Evolutionary conservation across 1,140 invertebrate genomes (phyloP), one percentile per base, ranked within the genome.

Genomic region (Anastrepha ludens): DNA sequence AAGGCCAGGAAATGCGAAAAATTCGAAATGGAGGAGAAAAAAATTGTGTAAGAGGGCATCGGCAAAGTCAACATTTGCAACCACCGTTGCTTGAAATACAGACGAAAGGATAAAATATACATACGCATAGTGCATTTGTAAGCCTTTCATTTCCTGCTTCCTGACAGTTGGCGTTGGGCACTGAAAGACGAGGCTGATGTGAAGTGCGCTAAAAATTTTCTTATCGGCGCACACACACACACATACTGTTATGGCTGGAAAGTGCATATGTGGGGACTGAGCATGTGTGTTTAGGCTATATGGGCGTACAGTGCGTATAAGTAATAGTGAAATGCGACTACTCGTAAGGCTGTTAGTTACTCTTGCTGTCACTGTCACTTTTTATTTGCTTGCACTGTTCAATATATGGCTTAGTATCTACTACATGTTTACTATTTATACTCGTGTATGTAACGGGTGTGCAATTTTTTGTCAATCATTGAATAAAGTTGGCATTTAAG

Each of bases 201-300:
- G 39, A 74, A 74, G 11, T 47, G 67, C 67, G 67, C 44, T n/a
- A 17, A 74, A 74, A 74, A 47, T 74, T 47, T 41, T 3, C 67
- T 74, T 74, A 74, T 74, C 67, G 44, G 39, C 17, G 13, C 67
- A 74, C 13, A 6, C 13, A 6, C 67, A 74, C 13, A 39, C 29
- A 67, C 29, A 67, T 67, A 29, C 29, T 29, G 29, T 67, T 67
- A 67, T 67, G 6, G 41, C 7, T 29, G 29, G 29, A 29, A 29
- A 29, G 29, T 55, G 50, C 50, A 55, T 55, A 55, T 55, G 50
- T 55, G 50, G 6, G 1, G 50, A 55, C 11, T 55, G 11, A 55
- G 50, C 50, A 2, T 55, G 11, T 55, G 1, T 55, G 11, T 55
- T 6, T 55, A 55, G 8, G 60, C 0, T 3, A 20, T 70, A 17